Evolutionary conservation across 2,113 vertebrate species (phyloP), one percentile per base, ranked within the genome.

Genomic region (Lucifuga dentata): DNA sequence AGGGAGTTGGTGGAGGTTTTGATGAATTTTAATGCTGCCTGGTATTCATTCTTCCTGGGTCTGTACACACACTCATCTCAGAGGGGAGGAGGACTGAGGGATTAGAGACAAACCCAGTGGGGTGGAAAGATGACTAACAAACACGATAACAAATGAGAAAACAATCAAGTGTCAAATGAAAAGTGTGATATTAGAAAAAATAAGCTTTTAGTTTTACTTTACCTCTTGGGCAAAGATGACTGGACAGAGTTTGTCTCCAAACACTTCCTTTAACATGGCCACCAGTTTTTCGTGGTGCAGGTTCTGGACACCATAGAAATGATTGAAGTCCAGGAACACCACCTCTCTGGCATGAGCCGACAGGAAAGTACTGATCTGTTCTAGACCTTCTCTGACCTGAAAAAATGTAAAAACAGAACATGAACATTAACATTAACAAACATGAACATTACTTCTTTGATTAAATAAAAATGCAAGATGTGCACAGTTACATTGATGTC

Each of bases 261-360:
- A 98, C 1, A 94, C 93, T n/a, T 95, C 95, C 83, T 93, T 95
- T 24, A 99, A 90, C 97, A 98, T 98, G 79, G 96, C 92, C 69
- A 99, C 96, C 84, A 99, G 93, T 77, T 97, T 98, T 90, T 99
- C 97, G 45, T 99, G 97, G 85, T 99, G 97, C 44, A 93, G 92
- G 84, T 98, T 99, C 91, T 99, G 97, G 88, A 99, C 96, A 0
- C 97, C 97, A 0, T 99, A 98, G 88, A 99, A 99, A 87, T 99
- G 97, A 86, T 99, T 99, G 81, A 99, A 99, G 92, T 99, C 97
- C 92, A 99, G 94, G 88, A 99, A 98, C 19, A 97, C 92, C 0
- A 95, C 96, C 78, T 99, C 97, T 68, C 95, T 95, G 35, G 89
- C 94, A 52, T 99, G 97, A 58, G 95, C 89, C 21, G 88, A 74